Evolutionary conservation across 2,113 vertebrate species (phyloP), one percentile per base, ranked within the genome.

Genomic region (Perccottus glenii): DNA sequence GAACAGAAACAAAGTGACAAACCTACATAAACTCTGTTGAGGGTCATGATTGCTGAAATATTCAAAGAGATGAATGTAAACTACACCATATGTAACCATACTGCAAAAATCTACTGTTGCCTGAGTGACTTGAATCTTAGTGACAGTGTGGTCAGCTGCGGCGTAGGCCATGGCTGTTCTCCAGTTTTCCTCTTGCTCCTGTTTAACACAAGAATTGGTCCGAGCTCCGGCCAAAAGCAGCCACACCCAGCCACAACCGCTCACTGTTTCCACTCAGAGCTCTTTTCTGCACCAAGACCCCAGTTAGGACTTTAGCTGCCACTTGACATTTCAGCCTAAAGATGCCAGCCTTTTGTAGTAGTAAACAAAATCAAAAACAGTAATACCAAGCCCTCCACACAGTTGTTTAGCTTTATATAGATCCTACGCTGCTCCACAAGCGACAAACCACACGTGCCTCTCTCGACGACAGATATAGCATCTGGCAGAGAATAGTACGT

Each of bases 391-490:
- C 33, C 14, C 14, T 55, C 14, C 32, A 43, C 15, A 43, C 43
- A 46, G 44, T 35, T 67, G 50, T 44, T 40, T 33, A 9, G 19
- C 71, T 56, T 7, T 42, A 74, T 72, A 78, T 77, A 85, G 81
- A 70, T 75, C 65, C 49, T 62, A 35, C n/a, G 42, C 51, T 61
- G 63, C 1, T 36, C 78, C 80, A 57, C 84, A 83, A 82, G 81
- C 43, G 35, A 70, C 71, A 63, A 67, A 85, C 85, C 85, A 50
- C 83, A 81, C 50, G 72, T 44, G 81, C 63, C 66, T 81, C 77
- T 70, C 75, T 76, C 70, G 49, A 40, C 46, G 56, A 66, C 90
- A 84, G 64, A 91, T 91, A 81, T 90, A 90, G 88, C 83, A 85
- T 73, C 76, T 85, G 86, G 87, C 84, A 80, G 48, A 78, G 63